Conservation (phyloP, 23 tunicate species). For the Diplosoma virens region DNA sequence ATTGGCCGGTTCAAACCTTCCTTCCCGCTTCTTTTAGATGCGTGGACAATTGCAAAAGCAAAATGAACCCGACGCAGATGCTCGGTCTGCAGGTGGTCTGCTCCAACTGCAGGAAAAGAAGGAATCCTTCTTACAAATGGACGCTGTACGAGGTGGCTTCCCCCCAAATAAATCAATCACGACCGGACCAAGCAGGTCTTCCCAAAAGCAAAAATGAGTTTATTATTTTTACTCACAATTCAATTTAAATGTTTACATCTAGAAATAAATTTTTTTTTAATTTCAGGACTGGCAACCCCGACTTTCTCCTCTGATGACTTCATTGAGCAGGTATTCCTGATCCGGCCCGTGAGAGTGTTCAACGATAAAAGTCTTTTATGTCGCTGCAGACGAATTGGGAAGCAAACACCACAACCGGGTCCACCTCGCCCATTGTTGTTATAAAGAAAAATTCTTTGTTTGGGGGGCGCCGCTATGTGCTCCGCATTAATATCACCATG, state of each 20-base stretch:
- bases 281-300: no score
- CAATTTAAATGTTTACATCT: no score
- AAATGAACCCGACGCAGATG: conserved; percentile 86
- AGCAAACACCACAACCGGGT: conserved; percentile 68
- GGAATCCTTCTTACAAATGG: conserved; percentile 77
- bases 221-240: no score
- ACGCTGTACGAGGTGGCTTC: conserved; percentile 44
- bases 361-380: no score
- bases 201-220: no score
- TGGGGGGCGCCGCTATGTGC: conserved; percentile 56
- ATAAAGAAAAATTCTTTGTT: conserved; percentile 58
- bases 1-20: not conserved
- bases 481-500: conserved; percentile 80
- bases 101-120: conserved; percentile 46
- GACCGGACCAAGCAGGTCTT: no score
- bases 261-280: no score
- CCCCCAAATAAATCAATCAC: no score
- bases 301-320: no score
- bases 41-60: conserved; percentile 79
- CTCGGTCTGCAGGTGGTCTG: conserved; percentile 75
- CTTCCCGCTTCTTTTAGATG: conserved; percentile 35
- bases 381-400: conserved; percentile 70
- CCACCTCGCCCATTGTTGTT: conserved; percentile 49
- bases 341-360: not conserved
- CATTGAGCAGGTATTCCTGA: no score